Evolutionary conservation across 2,797 vertebrate species (phyloP), one percentile per base, ranked within the genome.

Genomic region (Micromesistius poutassou): DNA sequence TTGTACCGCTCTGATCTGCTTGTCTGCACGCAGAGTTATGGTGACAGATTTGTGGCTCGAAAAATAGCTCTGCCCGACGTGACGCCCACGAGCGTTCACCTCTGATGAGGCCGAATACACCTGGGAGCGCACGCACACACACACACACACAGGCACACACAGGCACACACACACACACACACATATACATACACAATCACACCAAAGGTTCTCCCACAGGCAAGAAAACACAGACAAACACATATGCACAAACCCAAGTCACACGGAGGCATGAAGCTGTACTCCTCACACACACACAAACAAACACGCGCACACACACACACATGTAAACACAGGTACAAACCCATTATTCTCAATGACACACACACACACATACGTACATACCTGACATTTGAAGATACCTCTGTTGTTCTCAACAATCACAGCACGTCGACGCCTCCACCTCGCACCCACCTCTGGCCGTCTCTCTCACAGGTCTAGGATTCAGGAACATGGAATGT

Each of bases 1-100:
- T 91, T 89, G 87, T 90, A 83, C 73, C 12, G 71, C 78, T 82
- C 81, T 79, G 88, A 87, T 89, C 79, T 77, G 6, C 9, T 71
- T 79, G 76, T 77, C 81, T 84, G 28, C 68, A 74, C 55, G 76
- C 74, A 40, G 77, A 86, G 85, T 80, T 71, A 78, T 25, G 84
- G 78, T 87, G 89, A 91, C 85, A 83, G 89, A 89, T 84, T 31
- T 78, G 76, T 74, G 71, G 82, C 6, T 38, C 68, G 79, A 68
- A 81, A 87, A 83, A 31, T 25, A 46, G 5, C 72, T 76, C 80
- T 2, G 36, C 40, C 40, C 12, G 74, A 35, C 82, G 62, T 5
- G 2, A 14, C 2, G 5, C 73, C 82, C 72, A 38, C 75, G 4
- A 79, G 84, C 82, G 81, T 85, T 76, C 7, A 76, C 81, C 71